Evolutionary conservation across 2,888 invertebrate species (phyloP).

Genomic region (Sphaeridia pumilis): DNA sequence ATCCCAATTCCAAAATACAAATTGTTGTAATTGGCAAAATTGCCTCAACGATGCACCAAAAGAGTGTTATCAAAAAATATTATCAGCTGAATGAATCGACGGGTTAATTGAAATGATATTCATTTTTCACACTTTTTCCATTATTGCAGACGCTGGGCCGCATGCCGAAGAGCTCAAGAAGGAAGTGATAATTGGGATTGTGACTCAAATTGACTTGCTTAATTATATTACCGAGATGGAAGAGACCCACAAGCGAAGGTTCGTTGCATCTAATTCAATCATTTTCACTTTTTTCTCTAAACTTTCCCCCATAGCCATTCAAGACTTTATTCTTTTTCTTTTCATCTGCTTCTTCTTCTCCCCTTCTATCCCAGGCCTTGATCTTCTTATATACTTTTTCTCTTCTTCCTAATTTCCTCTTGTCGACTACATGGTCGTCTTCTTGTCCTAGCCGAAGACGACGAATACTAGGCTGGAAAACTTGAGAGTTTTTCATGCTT

Average conservation of each 20-base stretch:
- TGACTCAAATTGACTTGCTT: constrained; percentile 59
- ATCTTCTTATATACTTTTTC: not conserved
- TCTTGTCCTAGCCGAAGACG: too few species aligned
- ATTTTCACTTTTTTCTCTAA: not conserved
- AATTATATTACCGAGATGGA: constrained; percentile 46
- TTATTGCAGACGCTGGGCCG: constrained; percentile 27
- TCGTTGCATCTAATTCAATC: constrained; percentile 2
- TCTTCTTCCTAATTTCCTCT: not conserved
- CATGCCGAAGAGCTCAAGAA: constrained; percentile 37
- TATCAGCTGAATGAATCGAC: too few species aligned
- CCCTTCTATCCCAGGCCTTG: not conserved
- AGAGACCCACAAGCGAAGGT: constrained; percentile 17
- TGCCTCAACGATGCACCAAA: too few species aligned
- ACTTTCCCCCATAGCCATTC: not conserved
- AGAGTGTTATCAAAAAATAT: too few species aligned
- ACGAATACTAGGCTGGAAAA: too few species aligned
- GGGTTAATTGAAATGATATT: too few species aligned
- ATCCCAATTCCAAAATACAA: too few species aligned
- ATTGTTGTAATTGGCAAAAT: too few species aligned
- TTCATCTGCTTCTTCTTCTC: not conserved
- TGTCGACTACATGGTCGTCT: not conserved
- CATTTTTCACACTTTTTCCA: too few species aligned
- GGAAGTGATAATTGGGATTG: constrained; percentile 54
- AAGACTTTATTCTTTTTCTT: not conserved
- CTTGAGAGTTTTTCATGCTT: not conserved